Conservation (phyloP, 2,113 vertebrate species). For the Arothron firmamentum region DNA sequence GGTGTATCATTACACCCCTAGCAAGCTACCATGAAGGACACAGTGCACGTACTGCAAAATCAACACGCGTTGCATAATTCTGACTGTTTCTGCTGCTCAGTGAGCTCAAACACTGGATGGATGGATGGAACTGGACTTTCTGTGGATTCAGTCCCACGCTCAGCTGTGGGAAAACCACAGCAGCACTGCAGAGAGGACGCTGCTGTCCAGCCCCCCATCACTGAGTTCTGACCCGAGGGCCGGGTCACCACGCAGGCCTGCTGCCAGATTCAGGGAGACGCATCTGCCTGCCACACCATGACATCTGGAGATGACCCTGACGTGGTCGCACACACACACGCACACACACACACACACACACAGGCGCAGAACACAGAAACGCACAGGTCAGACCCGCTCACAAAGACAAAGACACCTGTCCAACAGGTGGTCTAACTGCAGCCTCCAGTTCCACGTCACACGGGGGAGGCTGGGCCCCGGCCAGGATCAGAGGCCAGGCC, state of each 20-base stretch:
- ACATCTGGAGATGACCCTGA: constrained; percentile 8
- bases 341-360: neutral
- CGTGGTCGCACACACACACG: neutral
- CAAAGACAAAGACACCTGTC: constrained; percentile 41
- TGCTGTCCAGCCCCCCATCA: constrained; percentile 5
- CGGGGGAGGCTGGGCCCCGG: constrained; percentile 16
- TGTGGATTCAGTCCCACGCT: constrained; percentile 27
- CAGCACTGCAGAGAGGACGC: constrained; percentile 24
- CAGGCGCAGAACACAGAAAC: no score
- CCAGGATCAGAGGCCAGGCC: no score
- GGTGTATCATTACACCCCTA: no score
- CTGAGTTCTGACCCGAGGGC: constrained; percentile 1
- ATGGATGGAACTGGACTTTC: constrained; percentile 6
- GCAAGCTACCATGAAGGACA: neutral
- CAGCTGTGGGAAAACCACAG: constrained; percentile 11
- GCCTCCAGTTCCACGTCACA: constrained; percentile 41
- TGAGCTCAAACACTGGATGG: neutral
- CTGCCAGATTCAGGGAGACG: neutral
- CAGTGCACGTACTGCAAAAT: constrained; percentile 9
- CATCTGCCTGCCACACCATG: no score
- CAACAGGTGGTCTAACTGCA: constrained; percentile 46
- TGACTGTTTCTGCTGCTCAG: constrained; percentile 2
- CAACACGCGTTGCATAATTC: constrained; percentile 39
- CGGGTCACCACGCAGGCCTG: no score
- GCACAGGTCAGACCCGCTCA: constrained; percentile 19